Base-by-base conservation (phyloP, 2,797 vertebrate species). In the Sciaenops ocellatus region DNA sequence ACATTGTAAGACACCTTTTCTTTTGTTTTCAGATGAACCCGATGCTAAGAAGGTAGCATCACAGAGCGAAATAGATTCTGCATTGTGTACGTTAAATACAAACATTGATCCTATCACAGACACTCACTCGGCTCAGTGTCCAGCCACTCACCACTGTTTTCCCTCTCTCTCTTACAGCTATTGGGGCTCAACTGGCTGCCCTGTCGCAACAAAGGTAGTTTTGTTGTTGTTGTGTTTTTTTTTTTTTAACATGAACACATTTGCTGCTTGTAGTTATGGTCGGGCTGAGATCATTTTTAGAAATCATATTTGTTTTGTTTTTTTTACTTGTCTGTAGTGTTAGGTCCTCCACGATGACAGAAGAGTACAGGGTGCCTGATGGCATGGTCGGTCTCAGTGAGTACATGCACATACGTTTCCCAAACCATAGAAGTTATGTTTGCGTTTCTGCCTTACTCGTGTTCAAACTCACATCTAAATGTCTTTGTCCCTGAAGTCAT, bases 351-450 rank as follows among this genome's bases (percentile, higher is more conserved):
- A 95, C 96, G 2, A 84, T 97, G 87, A 96, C 97, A 1, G 98
- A 98, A 80, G 98, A 99, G 66, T 97, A 95, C 90, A 94, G 95
- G 56, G 97, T 99, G 44, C 97, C 97, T 0, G 98, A 99, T 5
- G 94, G 95, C 90, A 99, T 99, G 98, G 97, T 99, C 12, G 98
- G 97, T 73, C 96, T 99, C 20, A 97, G 98, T 99, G 89, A 98
- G 98, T 98, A 90, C 73, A 83, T 8, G 1, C 48, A 18, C 18
- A 44, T 47, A 26, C 1, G 7, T 71, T 71, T 77, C 38, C 10
- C 67, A 20, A 61, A 65, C 24, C 11, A 22, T 7, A 5, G 1
- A 44, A 2, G 47, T 15, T 1, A 50, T 48, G 4, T 18, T 5
- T 24, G 6, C 2, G 3, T 52, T 52, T 1, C 7, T 34, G 51